phyloP scores from a whole-genome alignment of 2,797 vertebrate species.

The Iguana delicatissima region DNA sequence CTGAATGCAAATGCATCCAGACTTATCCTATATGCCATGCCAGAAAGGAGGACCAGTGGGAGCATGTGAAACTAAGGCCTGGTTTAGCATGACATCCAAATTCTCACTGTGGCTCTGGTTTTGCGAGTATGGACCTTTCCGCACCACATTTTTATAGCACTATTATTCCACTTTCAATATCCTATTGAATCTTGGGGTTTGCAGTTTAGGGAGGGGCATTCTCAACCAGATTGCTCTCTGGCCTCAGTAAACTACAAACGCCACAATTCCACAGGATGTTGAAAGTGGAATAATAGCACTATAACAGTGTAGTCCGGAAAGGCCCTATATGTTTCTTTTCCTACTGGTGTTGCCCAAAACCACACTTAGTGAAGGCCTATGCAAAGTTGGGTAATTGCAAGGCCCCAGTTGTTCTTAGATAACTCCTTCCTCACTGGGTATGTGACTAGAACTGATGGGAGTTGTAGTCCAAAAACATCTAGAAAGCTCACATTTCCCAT shows the following conservation, averaged over 20 bases:
- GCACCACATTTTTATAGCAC: no score
- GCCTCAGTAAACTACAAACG: no score
- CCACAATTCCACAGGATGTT: no score
- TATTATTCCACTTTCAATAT: no score
- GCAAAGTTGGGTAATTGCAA: background rate
- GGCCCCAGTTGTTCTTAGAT: background rate
- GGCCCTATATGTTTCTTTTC: background rate
- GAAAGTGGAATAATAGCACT: no score
- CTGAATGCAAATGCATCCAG: background rate
- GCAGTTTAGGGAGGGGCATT: no score
- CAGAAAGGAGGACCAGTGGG: background rate
- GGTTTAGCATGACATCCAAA: background rate
- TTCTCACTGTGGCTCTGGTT: no score
- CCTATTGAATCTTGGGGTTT: no score
- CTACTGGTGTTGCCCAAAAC: background rate
- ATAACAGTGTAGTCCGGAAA: no score
- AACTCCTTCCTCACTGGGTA: background rate
- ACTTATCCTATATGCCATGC: background rate
- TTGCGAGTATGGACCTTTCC: background rate
- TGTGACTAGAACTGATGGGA: background rate
- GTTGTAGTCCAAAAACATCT: background rate
- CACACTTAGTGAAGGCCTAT: background rate
- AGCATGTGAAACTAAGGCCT: background rate
- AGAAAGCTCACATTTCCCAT: background rate
- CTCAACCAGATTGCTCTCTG: no score